These are phyloP conservation scores for Sisor rabdophorus DNA, from an alignment of 2,113 vertebrate species.

Conservation along the genomic window DNA sequence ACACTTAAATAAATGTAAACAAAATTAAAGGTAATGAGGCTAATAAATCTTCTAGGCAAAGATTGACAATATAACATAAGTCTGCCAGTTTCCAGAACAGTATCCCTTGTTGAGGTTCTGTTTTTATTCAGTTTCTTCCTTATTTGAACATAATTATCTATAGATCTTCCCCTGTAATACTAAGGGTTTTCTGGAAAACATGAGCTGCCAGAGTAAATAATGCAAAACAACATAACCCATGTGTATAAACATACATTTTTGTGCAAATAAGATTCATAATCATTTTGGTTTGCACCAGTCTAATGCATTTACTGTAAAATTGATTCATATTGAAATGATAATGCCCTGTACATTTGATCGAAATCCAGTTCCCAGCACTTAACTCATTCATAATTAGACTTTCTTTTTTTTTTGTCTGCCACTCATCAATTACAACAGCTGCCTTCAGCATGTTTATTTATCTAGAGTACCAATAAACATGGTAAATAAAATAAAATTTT, in stretches of 20 bases:
- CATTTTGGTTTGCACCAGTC: neutral
- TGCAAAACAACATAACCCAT: neutral
- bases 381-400: neutral
- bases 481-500: neutral
- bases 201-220: neutral
- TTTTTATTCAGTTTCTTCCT: neutral
- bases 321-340: neutral
- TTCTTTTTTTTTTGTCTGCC: neutral
- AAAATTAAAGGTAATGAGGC: too few species aligned
- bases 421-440: neutral
- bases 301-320: neutral
- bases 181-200: neutral
- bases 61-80: neutral
- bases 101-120: neutral
- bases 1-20: neutral
- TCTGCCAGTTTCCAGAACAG: neutral
- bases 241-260: neutral
- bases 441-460: slow-evolving; percentile 4
- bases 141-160: neutral
- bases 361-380: neutral
- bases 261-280: neutral
- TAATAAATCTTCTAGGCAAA: neutral
- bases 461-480: neutral
- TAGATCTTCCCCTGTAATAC: neutral
- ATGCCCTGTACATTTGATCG: neutral